Base-by-base conservation (phyloP, 2,888 invertebrate species). In the Cloeon dipterum region DNA sequence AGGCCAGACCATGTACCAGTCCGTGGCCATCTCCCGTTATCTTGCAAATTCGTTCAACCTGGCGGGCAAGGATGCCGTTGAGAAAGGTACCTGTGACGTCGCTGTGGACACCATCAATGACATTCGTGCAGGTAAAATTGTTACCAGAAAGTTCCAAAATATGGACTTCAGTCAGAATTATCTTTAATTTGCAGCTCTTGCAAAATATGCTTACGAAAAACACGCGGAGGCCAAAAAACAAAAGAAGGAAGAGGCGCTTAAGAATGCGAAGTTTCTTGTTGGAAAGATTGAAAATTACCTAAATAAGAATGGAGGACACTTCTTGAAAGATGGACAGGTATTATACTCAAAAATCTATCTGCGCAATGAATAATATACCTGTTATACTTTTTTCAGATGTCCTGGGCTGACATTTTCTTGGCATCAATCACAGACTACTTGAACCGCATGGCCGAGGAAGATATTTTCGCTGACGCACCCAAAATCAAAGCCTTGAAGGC, bases 101-200 rank as follows among this genome's bases (percentile, higher is more conserved):
- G 53, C 65, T 39, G 63, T 66, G 38, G 68, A 65, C 49, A 60
- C 61, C 16, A 53, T 66, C 21, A 59, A 58, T 14, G 66, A 66
- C 49, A 55, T 65, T 25, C 8, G 25, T n/a, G n/a, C 10, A 23
- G 25, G 25, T 23, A n/a, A n/a, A n/a, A n/a, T n/a, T n/a, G n/a
- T n/a, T n/a, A n/a, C n/a, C n/a, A n/a, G n/a, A n/a, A n/a, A n/a
- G n/a, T n/a, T n/a, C n/a, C n/a, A n/a, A n/a, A n/a, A n/a, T n/a
- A n/a, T n/a, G n/a, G n/a, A n/a, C n/a, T n/a, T n/a, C n/a, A n/a
- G n/a, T n/a, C n/a, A n/a, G n/a, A n/a, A n/a, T n/a, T n/a, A n/a
- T n/a, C n/a, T n/a, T n/a, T n/a, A n/a, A n/a, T n/a, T n/a, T n/a
- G n/a, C n/a, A n/a, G n/a, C n/a, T n/a, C n/a, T n/a, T n/a, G n/a